Base-by-base conservation (phyloP, 2,888 invertebrate species). In the Drosophila meridionalis region DNA sequence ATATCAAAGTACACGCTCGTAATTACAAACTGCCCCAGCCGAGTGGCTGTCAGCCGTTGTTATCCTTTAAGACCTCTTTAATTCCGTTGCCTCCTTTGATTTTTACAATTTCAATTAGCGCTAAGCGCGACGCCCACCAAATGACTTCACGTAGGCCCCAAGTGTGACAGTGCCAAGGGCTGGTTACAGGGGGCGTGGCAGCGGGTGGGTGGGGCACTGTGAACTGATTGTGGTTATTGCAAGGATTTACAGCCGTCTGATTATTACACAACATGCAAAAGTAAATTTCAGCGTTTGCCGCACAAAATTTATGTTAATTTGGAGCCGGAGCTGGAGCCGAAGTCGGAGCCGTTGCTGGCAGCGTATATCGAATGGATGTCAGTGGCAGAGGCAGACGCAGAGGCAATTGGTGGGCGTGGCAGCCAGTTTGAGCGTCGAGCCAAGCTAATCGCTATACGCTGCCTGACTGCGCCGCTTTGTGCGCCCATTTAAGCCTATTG, bases 71-170 rank as follows among this genome's bases (percentile, higher is more conserved):
- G 69, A 67, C 76, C 58, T 36, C 45, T 45, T 87, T 77, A 80
- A 82, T 78, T 74, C 75, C 62, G 58, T 59, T 67, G 67, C 76
- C 71, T 69, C 85, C 76, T 85, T 87, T 85, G 87, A 85, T 85
- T 87, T 84, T 82, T 87, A 82, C 85, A 85, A 87, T 84, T 82
- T 84, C 87, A 84, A 84, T 85, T 85, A 84, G 82, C 78, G 84
- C 72, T 74, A 63, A 83, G 70, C 73, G 71, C 61, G 73, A 56
- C 65, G 67, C 70, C 72, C 56, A 67, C 71, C 75, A 69, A 66
- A 66, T 36, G 53, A 28, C 65, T 59, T 48, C 61, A 57, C 47
- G 36, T 30, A 63, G 56, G 40, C 36, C 30, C 11, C 14, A 45
- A 53, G 43, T 38, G 48, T 42, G 42, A 38, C n/a, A 12, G 7